phyloP scores from a whole-genome alignment of 2,797 vertebrate species.

The Schizothorax lantsangensis region DNA sequence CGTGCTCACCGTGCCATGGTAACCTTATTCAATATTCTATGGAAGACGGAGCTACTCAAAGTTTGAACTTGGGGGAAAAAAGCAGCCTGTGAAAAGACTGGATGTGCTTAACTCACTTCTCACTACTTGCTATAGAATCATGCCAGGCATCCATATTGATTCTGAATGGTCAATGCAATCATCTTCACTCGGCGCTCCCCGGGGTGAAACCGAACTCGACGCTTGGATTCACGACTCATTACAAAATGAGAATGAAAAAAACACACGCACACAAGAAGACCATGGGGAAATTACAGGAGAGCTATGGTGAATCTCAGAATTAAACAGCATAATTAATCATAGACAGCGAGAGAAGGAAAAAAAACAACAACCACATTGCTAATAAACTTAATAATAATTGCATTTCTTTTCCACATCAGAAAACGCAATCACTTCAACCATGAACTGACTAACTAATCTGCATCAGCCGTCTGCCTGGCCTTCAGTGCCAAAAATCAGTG shows the following conservation, averaged over 20 bases:
- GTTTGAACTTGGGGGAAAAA: slow-evolving; percentile 50
- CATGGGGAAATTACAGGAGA: slow-evolving; percentile 83
- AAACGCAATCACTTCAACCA: slow-evolving; percentile 79
- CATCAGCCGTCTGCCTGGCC: slow-evolving; percentile 69
- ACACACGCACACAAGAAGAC: slow-evolving; percentile 79
- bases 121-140: slow-evolving; percentile 49
- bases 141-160: slow-evolving; percentile 56
- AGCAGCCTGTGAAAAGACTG: slow-evolving; percentile 49
- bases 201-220: slow-evolving; percentile 65
- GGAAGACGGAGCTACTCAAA: slow-evolving; percentile 54
- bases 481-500: slow-evolving; percentile 51
- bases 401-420: slow-evolving; percentile 81
- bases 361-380: slow-evolving; percentile 82
- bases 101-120: slow-evolving; percentile 47
- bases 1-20: slow-evolving; percentile 54
- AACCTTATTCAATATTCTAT: slow-evolving; percentile 61
- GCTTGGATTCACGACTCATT: slow-evolving; percentile 82
- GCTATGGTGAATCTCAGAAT: slow-evolving; percentile 79
- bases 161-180: slow-evolving; percentile 75
- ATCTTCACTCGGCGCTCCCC: slow-evolving; percentile 73
- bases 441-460: slow-evolving; percentile 66
- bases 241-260: slow-evolving; percentile 71
- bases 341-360: slow-evolving; percentile 51
- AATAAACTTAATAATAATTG: slow-evolving; percentile 85
- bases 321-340: slow-evolving; percentile 87